A percentile compares a stretch with the other conserved stretches of the same genome.
Evolutionary conservation across 2,113 vertebrate species (phyloP).

Genomic region (Monopterus albus): DNA sequence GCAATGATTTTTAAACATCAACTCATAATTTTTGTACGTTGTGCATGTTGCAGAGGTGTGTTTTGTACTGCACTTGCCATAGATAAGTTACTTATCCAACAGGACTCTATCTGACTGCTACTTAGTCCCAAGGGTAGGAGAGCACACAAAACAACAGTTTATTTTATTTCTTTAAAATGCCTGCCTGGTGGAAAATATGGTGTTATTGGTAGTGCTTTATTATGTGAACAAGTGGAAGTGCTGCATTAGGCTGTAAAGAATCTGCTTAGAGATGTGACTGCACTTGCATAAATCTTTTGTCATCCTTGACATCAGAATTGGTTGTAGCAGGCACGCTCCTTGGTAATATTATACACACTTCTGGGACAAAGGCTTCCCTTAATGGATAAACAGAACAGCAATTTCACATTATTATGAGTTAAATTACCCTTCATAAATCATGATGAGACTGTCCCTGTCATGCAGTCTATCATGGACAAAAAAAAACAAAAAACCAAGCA

Average conservation of each 20-base stretch:
- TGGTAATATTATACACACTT: constrained; percentile 32
- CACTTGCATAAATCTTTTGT: constrained; percentile 36
- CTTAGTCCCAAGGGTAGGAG: not conserved
- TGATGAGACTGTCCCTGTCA: constrained; percentile 6
- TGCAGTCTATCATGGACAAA: constrained; percentile 4
- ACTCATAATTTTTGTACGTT: no score
- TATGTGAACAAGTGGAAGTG: not conserved
- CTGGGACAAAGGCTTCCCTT: constrained; percentile 34
- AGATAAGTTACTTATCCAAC: not conserved
- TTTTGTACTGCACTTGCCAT: not conserved
- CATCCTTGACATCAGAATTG: constrained; percentile 34
- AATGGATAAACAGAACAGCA: constrained; percentile 24
- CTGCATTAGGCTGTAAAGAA: constrained; percentile 12
- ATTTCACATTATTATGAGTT: constrained; percentile 19
- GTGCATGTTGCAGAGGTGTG: no score
- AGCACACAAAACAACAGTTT: not conserved
- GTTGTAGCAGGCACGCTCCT: not conserved
- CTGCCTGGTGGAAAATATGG: not conserved
- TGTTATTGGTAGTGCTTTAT: constrained; percentile 14
- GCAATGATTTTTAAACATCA: no score
- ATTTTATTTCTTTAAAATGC: not conserved
- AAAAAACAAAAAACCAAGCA: not conserved
- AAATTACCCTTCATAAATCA: constrained; percentile 34
- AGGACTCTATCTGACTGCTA: not conserved
- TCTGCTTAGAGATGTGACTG: not conserved